Conservation (phyloP, 1,140 invertebrate genomes). For the Achroia grisella region DNA sequence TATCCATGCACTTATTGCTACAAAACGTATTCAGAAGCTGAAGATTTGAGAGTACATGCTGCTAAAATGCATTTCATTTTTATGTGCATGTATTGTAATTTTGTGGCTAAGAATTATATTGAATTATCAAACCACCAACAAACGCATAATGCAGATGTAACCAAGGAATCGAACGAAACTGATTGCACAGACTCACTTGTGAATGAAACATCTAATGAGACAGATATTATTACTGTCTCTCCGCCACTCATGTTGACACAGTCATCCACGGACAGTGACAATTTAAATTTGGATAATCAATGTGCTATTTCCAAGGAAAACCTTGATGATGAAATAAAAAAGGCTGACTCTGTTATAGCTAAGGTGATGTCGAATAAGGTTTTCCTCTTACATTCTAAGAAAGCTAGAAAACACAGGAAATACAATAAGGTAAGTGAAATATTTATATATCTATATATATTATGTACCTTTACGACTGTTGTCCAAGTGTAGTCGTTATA, state of each 20-base stretch:
- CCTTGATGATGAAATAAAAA: constrained; percentile 8
- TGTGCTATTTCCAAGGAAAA: constrained; percentile 2
- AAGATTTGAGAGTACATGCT: constrained; percentile 37
- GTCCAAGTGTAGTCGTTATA: too few relatives aligned
- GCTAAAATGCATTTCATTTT: constrained; percentile 42
- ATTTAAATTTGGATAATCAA: constrained; percentile 8
- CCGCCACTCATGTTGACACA: background rate
- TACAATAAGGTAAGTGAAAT: constrained; percentile 43
- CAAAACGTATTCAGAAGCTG: constrained; percentile 33
- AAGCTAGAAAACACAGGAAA: constrained; percentile 22
- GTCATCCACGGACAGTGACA: background rate
- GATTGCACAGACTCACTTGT: constrained; percentile 5
- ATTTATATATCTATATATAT: too few relatives aligned
- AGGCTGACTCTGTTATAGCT: constrained; percentile 44
- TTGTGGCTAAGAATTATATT: constrained; percentile 19
- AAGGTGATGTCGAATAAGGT: constrained; percentile 49
- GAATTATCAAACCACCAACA: constrained; percentile 29
- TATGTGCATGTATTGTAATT: constrained; percentile 44
- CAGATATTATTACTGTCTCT: constrained; percentile 7
- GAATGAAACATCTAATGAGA: constrained; percentile 14
- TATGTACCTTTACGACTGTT: too few relatives aligned
- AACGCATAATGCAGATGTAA: constrained; percentile 9
- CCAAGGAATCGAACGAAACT: constrained; percentile 3
- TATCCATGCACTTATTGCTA: constrained; percentile 67
- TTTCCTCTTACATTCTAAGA: constrained; percentile 33